These are phyloP conservation scores for Hippotragus niger DNA, from an alignment of 2,113 vertebrate genomes.

Conservation along the genomic window DNA sequence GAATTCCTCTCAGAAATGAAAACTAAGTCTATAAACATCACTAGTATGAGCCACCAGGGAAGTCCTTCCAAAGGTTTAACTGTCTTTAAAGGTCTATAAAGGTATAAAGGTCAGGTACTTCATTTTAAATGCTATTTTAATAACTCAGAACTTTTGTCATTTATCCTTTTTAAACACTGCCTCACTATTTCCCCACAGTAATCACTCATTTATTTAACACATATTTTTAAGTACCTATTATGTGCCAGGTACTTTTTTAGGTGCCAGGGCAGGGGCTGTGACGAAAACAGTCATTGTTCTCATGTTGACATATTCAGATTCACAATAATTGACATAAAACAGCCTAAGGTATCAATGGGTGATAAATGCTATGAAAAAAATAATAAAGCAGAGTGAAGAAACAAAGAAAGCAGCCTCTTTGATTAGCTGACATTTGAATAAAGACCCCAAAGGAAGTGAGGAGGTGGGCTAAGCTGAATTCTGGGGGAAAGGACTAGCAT, in stretches of 20 bases:
- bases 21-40: background rate
- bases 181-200: background rate
- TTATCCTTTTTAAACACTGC: background rate
- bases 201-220: background rate
- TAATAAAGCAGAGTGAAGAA: background rate
- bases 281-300: background rate
- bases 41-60: background rate
- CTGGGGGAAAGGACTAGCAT: fast-evolving
- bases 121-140: conserved; percentile 5
- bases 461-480: background rate
- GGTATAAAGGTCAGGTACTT: background rate
- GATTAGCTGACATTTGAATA: background rate
- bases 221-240: background rate
- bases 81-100: background rate
- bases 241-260: background rate
- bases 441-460: background rate
- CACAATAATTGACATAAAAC: background rate
- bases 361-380: background rate
- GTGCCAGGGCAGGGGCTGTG: background rate
- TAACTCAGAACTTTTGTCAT: background rate
- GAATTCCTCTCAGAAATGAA: background rate
- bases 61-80: background rate
- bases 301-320: background rate
- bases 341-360: background rate
- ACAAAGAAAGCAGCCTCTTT: background rate